phyloP scores from a whole-genome alignment of 2,888 invertebrate genomes.

The Clanis bilineata region DNA sequence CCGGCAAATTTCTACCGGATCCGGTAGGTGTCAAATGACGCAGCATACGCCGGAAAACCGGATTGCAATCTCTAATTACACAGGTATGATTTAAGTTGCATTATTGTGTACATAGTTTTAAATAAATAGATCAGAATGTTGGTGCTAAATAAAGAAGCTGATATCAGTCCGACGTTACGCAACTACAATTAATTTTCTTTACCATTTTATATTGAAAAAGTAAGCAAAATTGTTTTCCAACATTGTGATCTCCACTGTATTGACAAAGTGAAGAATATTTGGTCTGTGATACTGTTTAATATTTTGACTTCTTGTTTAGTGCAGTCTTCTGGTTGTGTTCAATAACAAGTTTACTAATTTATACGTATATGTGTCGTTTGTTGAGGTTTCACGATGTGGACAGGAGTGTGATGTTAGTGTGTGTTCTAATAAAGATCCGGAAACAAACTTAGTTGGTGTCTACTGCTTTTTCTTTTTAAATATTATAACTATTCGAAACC shows the following conservation, averaged over 20 bases:
- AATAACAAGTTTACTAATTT: background rate
- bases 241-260: background rate
- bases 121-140: conserved; percentile 70
- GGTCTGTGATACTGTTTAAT: background rate
- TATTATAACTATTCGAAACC: conserved; percentile 13
- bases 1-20: too few relatives aligned
- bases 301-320: conserved; percentile 5
- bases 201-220: conserved; percentile 10
- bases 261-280: conserved; percentile 1
- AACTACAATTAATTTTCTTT: conserved; percentile 40
- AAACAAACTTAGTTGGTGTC: conserved; percentile 4
- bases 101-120: conserved; percentile 51
- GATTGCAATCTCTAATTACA: too few relatives aligned
- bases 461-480: background rate
- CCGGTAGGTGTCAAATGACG: too few relatives aligned
- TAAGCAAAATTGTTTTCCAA: background rate
- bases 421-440: background rate
- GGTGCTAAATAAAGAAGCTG: conserved; percentile 69
- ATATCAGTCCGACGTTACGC: conserved; percentile 54
- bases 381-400: background rate
- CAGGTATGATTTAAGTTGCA: conserved; percentile 36
- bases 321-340: background rate
- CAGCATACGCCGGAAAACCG: too few relatives aligned
- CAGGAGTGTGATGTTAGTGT: background rate
- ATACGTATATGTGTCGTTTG: background rate